These are phyloP conservation scores for Microplitis deprimator DNA, from an alignment of 2,888 invertebrate species.

Conservation along the genomic window DNA sequence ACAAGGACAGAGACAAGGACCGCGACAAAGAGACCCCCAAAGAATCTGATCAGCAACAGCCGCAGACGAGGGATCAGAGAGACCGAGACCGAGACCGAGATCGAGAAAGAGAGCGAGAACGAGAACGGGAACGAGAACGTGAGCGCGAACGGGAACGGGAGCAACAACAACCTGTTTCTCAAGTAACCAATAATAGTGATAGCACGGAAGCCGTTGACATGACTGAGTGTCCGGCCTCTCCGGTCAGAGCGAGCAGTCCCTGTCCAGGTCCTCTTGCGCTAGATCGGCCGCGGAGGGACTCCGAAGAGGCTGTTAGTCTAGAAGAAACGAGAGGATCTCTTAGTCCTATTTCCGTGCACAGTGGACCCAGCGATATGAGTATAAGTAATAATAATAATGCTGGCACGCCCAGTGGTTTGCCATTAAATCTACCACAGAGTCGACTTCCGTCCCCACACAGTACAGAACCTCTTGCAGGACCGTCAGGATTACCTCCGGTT, in stretches of 20 bases:
- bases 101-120: slow-evolving; percentile 39
- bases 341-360: slow-evolving; percentile 71
- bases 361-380: slow-evolving; percentile 75
- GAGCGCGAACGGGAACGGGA: slow-evolving; percentile 42
- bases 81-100: slow-evolving; percentile 39
- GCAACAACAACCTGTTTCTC: slow-evolving; percentile 44
- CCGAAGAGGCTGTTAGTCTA: slow-evolving; percentile 66
- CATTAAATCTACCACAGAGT: slow-evolving; percentile 64
- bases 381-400: slow-evolving; percentile 73
- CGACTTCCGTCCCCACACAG: slow-evolving; percentile 77
- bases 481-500: slow-evolving; percentile 88
- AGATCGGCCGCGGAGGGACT: slow-evolving; percentile 65
- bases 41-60: slow-evolving; percentile 57
- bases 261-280: slow-evolving; percentile 70
- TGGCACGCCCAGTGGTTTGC: slow-evolving; percentile 70
- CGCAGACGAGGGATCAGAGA: slow-evolving; percentile 42
- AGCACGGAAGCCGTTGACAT: slow-evolving; percentile 63
- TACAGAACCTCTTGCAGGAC: slow-evolving; percentile 83
- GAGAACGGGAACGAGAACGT: slow-evolving; percentile 37
- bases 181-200: slow-evolving; percentile 58
- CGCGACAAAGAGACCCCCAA: slow-evolving; percentile 54
- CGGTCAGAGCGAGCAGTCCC: slow-evolving; percentile 62
- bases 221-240: slow-evolving; percentile 55
- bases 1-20: slow-evolving; percentile 57
- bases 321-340: slow-evolving; percentile 68